Percentiles rank a stretch among this genome's conserved stretches.
These are phyloP conservation scores for Nasonia vitripennis DNA, from an alignment of 1,140 invertebrate genomes.

Conservation along the genomic window DNA sequence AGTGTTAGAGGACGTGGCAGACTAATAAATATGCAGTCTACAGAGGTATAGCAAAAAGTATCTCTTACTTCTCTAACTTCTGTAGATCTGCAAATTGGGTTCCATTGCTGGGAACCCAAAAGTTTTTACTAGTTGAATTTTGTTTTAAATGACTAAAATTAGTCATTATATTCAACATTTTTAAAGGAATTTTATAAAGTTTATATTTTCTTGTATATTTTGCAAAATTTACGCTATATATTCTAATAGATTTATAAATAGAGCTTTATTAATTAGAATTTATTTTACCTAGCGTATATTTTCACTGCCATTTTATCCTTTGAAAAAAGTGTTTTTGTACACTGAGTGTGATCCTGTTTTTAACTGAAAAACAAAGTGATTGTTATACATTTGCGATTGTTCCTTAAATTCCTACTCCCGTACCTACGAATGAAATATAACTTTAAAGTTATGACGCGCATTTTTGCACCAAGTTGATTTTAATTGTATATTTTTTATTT, in stretches of 20 bases:
- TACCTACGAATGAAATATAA: constrained; percentile 12
- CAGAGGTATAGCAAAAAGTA: constrained; percentile 70
- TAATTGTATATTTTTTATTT: constrained; percentile 47
- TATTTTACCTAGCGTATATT: constrained; percentile 36
- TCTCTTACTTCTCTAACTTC: constrained; percentile 39
- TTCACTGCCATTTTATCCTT: constrained; percentile 23
- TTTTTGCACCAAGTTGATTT: constrained; percentile 51
- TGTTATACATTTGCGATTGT: background rate
- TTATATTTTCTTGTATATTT: constrained; percentile 36
- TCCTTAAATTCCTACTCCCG: background rate
- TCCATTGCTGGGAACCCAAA: background rate
- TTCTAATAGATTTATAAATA: constrained; percentile 13
- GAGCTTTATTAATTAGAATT: constrained; percentile 23
- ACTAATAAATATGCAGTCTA: constrained; percentile 60
- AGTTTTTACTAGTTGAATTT: constrained; percentile 24
- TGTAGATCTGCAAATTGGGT: constrained; percentile 40
- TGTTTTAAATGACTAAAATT: background rate
- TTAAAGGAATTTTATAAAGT: constrained; percentile 27
- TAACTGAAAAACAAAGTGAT: background rate
- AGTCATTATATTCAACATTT: background rate
- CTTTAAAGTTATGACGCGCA: constrained; percentile 20
- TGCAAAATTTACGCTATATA: background rate
- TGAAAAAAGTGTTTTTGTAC: background rate
- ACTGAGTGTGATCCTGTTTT: background rate
- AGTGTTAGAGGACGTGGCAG: constrained; percentile 60